Evolutionary conservation across 2,888 invertebrate genomes (phyloP), one percentile per base, ranked within the genome.

Genomic region (Cetonia aurata): DNA sequence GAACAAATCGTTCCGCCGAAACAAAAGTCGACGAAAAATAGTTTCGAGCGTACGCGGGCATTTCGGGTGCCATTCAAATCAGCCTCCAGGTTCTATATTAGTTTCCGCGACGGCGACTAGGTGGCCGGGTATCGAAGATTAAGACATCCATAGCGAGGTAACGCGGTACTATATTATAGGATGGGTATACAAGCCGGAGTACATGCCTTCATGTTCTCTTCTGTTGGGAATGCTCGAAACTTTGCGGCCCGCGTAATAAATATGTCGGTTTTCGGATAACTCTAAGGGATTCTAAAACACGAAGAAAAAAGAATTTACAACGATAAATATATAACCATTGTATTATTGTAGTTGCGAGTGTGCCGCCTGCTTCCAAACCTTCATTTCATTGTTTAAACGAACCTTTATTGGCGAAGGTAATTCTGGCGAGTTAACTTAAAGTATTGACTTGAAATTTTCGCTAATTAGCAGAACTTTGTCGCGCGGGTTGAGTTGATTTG

Each of bases 111-210:
- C 72, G 75, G 73, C 71, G 70, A 74, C 74, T 77, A 73, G 81
- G 81, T 80, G 82, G 81, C 75, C 81, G 77, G 75, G 76, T 41
- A 76, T 77, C 77, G 77, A 77, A 75, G 79, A 82, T 82, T 81
- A 80, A 82, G 82, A 82, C 81, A 80, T 82, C 81, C 79, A 75
- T 77, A 78, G 72, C 74, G 73, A 75, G 74, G 65, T 72, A 75
- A 72, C 75, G 75, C 73, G 75, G 77, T 76, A 78, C 74, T 79
- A 79, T 80, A 80, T 80, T 81, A 80, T 81, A 79, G 79, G 79
- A 80, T 78, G 71, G 76, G 76, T 77, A 78, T 80, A 82, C 80
- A 76, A 80, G 80, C 78, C 78, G 73, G 60, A 75, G 75, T 76
- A 81, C 81, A 81, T 80, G 79, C 72, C 76, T 80, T 80, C 79